Evolutionary conservation across 2,888 invertebrate genomes (phyloP).

Genomic region (Platerodrilus igneus): DNA sequence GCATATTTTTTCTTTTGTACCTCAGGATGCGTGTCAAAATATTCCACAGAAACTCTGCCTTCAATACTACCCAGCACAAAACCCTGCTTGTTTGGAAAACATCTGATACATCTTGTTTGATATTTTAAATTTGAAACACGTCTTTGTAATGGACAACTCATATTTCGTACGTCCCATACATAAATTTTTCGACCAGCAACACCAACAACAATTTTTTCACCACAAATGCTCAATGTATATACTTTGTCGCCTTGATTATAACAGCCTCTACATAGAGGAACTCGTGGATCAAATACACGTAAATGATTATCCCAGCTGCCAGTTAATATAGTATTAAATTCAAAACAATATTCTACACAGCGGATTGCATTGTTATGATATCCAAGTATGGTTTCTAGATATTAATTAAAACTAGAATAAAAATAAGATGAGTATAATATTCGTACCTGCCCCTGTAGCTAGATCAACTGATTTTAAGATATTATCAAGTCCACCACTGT

Average conservation of each 20-base stretch:
- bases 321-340: constrained; percentile 85
- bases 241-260: constrained; percentile 82
- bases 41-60: constrained; percentile 96
- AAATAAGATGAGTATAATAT: constrained; percentile 31
- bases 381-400: constrained; percentile 72
- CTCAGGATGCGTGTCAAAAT: constrained; percentile 92
- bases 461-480: constrained; percentile 90
- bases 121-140: constrained; percentile 96
- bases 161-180: constrained; percentile 96
- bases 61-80: constrained; percentile 98
- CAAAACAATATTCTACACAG: constrained; percentile 87
- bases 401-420: neutral
- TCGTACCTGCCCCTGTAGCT: constrained; percentile 63
- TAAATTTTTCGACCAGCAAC: constrained; percentile 92
- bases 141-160: constrained; percentile 88
- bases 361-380: constrained; percentile 85
- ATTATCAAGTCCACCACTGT: constrained; percentile 91
- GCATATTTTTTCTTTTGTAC: constrained; percentile 98
- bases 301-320: constrained; percentile 98
- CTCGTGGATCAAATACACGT: constrained; percentile 92
- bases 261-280: constrained; percentile 75
- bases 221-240: constrained; percentile 91
- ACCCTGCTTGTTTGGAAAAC: constrained; percentile 85
- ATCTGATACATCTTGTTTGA: constrained; percentile 89
- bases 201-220: constrained; percentile 93